Conservation (phyloP, 2,113 vertebrate genomes). For the Macaca fascicularis region DNA sequence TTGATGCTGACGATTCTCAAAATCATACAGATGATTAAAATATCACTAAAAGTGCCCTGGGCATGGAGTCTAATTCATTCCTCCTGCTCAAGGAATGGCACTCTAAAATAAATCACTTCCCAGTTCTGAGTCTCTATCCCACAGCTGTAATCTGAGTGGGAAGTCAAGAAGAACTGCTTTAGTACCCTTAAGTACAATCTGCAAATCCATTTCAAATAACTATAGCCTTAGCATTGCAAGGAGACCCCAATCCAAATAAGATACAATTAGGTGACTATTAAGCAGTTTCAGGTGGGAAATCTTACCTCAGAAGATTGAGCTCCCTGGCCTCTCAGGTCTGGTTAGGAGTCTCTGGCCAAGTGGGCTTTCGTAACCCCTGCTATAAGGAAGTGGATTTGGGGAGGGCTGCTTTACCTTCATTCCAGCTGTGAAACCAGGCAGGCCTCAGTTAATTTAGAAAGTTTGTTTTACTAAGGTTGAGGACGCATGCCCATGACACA, state of each 20-base stretch:
- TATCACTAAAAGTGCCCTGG: neutral
- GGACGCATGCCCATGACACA: too few relatives aligned
- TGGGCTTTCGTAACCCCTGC: slow-evolving; percentile 65
- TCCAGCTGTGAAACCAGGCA: neutral
- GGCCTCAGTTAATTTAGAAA: too few relatives aligned
- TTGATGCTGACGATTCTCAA: neutral
- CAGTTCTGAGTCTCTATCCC: neutral
- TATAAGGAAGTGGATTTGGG: slow-evolving; percentile 51
- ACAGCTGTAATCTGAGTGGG: neutral
- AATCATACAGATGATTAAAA: neutral
- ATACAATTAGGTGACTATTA: neutral
- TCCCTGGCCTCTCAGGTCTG: neutral
- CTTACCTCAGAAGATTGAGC: slow-evolving; percentile 38
- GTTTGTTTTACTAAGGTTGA: too few relatives aligned
- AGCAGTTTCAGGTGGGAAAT: neutral
- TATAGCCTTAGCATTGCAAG: neutral
- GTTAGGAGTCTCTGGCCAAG: neutral
- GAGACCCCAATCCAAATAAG: neutral
- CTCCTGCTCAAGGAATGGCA: neutral
- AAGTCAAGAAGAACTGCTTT: neutral
- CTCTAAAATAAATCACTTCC: neutral
- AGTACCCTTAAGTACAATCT: neutral
- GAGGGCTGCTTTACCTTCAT: slow-evolving; percentile 6
- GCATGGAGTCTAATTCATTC: neutral
- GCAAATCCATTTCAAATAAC: neutral